Evolutionary conservation across 2,113 vertebrate genomes (phyloP).

Genomic region (Empidonax traillii): DNA sequence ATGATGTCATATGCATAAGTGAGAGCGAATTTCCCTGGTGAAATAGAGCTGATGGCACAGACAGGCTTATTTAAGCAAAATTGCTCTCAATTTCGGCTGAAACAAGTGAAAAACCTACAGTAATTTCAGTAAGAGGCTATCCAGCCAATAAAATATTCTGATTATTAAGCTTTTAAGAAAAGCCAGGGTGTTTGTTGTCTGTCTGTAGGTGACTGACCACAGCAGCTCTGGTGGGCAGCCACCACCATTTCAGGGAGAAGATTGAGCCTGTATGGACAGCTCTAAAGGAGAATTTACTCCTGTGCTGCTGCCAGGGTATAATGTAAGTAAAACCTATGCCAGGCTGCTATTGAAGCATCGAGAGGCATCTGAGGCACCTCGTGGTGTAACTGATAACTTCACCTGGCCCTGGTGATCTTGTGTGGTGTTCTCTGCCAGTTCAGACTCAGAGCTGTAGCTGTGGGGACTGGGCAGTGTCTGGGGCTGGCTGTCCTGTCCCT

Average conservation of each 20-base stretch:
- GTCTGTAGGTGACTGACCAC: neutral
- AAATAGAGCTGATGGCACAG: constrained; percentile 21
- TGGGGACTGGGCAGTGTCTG: rapidly evolving
- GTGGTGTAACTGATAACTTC: neutral
- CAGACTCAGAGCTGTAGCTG: rapidly evolving
- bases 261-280: rapidly evolving
- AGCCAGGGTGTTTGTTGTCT: neutral
- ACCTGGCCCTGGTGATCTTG: neutral
- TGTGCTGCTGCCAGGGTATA: neutral
- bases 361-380: neutral
- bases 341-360: rapidly evolving
- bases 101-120: constrained; percentile 56
- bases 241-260: rapidly evolving
- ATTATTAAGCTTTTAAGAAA: neutral
- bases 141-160: neutral
- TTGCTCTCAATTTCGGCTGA: constrained; percentile 59
- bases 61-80: constrained; percentile 49
- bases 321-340: rapidly evolving
- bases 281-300: rapidly evolving
- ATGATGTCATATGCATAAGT: constrained; percentile 42
- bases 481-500: rapidly evolving
- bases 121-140: constrained; percentile 35
- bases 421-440: neutral
- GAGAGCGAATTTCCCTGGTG: constrained; percentile 48
- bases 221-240: neutral